Evolutionary conservation across 2,113 vertebrate genomes (phyloP).

Genomic region (human): DNA sequence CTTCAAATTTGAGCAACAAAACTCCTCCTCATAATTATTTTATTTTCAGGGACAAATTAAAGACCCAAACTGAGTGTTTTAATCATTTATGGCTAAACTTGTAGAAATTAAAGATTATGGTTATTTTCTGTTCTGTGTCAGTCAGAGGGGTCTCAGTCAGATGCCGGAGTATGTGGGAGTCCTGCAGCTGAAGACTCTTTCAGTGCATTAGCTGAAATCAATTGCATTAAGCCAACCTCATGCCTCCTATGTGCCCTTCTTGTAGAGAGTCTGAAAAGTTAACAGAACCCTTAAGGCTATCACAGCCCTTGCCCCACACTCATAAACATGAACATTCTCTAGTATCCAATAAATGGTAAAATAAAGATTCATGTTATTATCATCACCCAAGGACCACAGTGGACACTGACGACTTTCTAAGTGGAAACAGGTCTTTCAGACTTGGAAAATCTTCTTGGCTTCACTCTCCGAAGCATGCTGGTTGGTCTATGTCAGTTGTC

Average conservation of each 20-base stretch:
- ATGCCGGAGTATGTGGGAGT: neutral
- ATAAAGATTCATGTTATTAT: neutral
- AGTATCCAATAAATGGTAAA: neutral
- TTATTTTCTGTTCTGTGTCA: neutral
- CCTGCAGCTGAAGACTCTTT: neutral
- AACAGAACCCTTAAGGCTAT: neutral
- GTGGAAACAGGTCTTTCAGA: neutral
- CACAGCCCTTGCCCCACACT: neutral
- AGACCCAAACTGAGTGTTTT: neutral
- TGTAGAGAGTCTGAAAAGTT: neutral
- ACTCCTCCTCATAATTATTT: neutral
- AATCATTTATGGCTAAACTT: neutral
- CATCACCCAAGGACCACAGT: neutral
- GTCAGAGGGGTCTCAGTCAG: neutral
- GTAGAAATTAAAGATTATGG: neutral
- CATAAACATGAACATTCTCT: neutral
- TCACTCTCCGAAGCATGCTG: neutral
- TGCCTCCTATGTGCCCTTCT: neutral
- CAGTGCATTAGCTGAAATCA: neutral
- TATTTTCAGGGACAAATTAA: slow-evolving; percentile 9
- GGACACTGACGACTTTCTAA: neutral
- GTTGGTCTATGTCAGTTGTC: neutral
- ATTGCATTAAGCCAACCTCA: neutral
- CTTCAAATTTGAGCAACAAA: neutral
- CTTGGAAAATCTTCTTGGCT: neutral